phyloP scores from a whole-genome alignment of 2,888 invertebrate species.

The Tigriopus californicus region DNA sequence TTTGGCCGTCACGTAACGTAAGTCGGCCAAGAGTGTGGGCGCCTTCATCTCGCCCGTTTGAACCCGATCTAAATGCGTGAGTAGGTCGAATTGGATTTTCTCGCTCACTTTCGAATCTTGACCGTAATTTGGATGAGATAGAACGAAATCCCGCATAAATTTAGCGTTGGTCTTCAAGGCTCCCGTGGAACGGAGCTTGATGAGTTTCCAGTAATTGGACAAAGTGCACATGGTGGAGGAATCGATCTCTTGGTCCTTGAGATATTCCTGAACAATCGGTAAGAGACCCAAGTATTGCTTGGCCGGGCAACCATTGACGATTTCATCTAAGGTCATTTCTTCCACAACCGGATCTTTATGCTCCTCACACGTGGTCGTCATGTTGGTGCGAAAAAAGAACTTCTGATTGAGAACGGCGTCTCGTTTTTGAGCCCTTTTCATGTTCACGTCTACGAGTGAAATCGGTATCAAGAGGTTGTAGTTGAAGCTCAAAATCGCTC shows the following conservation, averaged over 20 bases:
- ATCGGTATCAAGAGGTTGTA: conserved; percentile 93
- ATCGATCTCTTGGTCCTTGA: conserved; percentile 34
- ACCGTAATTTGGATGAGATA: conserved; percentile 33
- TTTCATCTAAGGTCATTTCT: conserved; percentile 81
- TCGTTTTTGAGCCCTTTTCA: conserved; percentile 79
- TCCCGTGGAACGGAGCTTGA: conserved; percentile 67
- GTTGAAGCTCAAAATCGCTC: conserved; percentile 88
- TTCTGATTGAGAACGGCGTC: conserved; percentile 62
- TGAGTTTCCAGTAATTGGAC: conserved; percentile 35
- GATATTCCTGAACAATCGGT: conserved; percentile 41
- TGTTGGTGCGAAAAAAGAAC: conserved; percentile 34
- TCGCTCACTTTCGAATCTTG: conserved; percentile 76
- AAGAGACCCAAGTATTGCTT: conserved; percentile 77
- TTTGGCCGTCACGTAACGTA: too few relatives aligned
- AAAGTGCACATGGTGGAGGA: conserved; percentile 36
- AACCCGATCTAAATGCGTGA: conserved; percentile 52
- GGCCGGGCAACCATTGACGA: conserved; percentile 78
- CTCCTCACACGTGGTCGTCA: neutral
- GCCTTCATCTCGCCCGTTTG: conserved; percentile 29
- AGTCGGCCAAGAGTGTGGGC: too few relatives aligned
- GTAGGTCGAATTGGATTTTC: conserved; percentile 70
- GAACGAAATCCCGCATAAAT: conserved; percentile 82
- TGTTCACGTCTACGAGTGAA: conserved; percentile 72
- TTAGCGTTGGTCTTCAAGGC: conserved; percentile 79
- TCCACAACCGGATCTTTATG: conserved; percentile 13